phyloP scores from a whole-genome alignment of 2,797 vertebrate genomes.

The Meda fulgida region DNA sequence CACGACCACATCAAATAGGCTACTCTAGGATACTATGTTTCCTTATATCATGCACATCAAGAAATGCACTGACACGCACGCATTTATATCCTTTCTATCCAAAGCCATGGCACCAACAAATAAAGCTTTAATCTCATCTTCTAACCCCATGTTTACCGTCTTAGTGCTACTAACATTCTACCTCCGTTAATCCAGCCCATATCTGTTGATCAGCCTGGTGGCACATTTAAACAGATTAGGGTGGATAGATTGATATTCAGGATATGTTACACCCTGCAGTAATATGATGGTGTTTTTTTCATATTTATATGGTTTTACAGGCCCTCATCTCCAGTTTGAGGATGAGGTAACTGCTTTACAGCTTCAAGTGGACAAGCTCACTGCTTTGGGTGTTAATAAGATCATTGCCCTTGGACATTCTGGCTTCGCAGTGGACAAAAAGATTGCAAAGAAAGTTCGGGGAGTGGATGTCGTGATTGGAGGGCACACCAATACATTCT shows the following conservation, averaged over 20 bases:
- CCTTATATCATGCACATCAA: not conserved
- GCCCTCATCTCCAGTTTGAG: conserved; percentile 82
- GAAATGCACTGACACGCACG: not conserved
- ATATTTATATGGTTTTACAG: conserved; percentile 68
- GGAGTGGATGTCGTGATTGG: conserved; percentile 92
- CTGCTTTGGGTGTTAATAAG: conserved; percentile 83
- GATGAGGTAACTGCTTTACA: conserved; percentile 87
- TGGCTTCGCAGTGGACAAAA: conserved; percentile 84
- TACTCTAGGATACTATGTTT: not conserved
- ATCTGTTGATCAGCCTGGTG: not conserved
- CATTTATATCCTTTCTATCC: too few relatives aligned
- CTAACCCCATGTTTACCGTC: not conserved
- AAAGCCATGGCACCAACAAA: too few relatives aligned
- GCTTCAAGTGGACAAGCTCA: conserved; percentile 83
- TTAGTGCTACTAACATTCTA: not conserved
- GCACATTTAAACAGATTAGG: not conserved
- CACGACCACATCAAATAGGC: not conserved
- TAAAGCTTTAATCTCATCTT: not conserved
- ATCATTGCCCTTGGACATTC: conserved; percentile 96
- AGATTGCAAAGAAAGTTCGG: conserved; percentile 84
- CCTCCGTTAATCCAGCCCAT: not conserved
- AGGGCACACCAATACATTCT: conserved; percentile 94
- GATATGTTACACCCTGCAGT: not conserved
- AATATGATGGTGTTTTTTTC: not conserved
- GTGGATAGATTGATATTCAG: not conserved